Base-by-base conservation (phyloP, 2,888 invertebrate genomes). In the Scotopteryx bipunctaria region DNA sequence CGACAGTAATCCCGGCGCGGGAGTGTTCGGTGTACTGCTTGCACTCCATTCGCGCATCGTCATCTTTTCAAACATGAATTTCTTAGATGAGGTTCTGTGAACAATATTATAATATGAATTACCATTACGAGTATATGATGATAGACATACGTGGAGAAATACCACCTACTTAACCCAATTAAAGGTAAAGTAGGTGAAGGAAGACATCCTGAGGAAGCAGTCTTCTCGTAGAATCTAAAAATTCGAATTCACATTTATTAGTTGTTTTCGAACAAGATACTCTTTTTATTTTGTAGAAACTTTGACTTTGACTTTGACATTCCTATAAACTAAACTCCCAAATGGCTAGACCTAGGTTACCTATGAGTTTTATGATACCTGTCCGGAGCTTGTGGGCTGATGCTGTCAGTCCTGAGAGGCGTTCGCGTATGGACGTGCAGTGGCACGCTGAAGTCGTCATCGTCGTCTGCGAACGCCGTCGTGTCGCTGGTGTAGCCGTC, bases 401-500 rank as follows among this genome's bases (percentile, higher is more conserved):
- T 78, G 65, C 81, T 91, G 63, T 81, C 89, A 43, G 79, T 81
- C 66, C 86, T 76, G 57, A 83, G 82, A 46, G 80, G 63, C 63
- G 73, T 82, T 72, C 86, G 82, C 16, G 93, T 94, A 80, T 94
- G 93, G 66, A 94, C 93, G 71, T 94, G 94, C 36, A 94, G 83
- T n/a, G 94, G 94, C 32, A 94, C 92, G 56, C 92, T 92, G 78
- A 93, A 93, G 74, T 93, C 93, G 36, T 94, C 94, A 57, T 94
- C 94, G 66, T 95, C 95, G 69, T 95, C 95, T 37, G 95, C 94
- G 66, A 95, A 93, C 4, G 95, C 94, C 32, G 95, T 95, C 16
- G 95, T 95, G 73, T 95, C 95, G 72, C 95, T 95, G 32, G 95
- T 94, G 76, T 95, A 95, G 32, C 95, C 95, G 70, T 95, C 95